phyloP scores from a whole-genome alignment of 2,888 invertebrate genomes.

The Agonopterix arenella region DNA sequence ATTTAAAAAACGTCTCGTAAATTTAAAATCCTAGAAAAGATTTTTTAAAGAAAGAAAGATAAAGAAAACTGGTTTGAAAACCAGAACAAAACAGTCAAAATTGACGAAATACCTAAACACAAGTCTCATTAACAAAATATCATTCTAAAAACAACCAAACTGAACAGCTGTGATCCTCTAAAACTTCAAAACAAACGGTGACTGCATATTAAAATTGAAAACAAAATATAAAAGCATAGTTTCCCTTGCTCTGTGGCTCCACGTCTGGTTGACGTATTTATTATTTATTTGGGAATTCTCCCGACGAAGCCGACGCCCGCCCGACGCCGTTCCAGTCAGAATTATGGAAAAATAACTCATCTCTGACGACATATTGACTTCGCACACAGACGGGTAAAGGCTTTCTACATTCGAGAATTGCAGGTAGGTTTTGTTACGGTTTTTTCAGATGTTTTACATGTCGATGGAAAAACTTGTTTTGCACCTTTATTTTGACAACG shows the following conservation, averaged over 20 bases:
- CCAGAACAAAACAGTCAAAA: no score
- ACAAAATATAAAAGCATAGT: slow-evolving; percentile 30
- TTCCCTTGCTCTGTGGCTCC: slow-evolving; percentile 29
- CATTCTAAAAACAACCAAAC: not conserved
- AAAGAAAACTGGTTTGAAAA: no score
- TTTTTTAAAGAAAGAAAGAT: no score
- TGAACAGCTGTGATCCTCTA: slow-evolving; percentile 6
- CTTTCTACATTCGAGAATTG: slow-evolving; percentile 54
- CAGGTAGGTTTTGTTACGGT: slow-evolving; percentile 15
- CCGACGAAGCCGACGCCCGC: slow-evolving; percentile 30
- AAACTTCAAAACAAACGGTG: slow-evolving; percentile 23
- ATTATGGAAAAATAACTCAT: slow-evolving; percentile 74
- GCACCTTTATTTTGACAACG: no score
- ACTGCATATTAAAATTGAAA: slow-evolving; percentile 47
- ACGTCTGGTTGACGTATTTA: slow-evolving; percentile 56
- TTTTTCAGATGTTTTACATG: no score
- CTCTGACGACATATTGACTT: slow-evolving; percentile 68
- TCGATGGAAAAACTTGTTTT: no score
- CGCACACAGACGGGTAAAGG: slow-evolving; percentile 35
- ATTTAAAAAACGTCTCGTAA: no score
- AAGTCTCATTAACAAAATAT: no score
- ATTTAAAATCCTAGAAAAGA: no score
- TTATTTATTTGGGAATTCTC: slow-evolving; percentile 74
- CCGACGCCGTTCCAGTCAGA: slow-evolving; percentile 28
- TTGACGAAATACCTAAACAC: no score